These are phyloP conservation scores for Tapirus terrestris DNA, from an alignment of 2,113 vertebrate species.

Conservation along the genomic window DNA sequence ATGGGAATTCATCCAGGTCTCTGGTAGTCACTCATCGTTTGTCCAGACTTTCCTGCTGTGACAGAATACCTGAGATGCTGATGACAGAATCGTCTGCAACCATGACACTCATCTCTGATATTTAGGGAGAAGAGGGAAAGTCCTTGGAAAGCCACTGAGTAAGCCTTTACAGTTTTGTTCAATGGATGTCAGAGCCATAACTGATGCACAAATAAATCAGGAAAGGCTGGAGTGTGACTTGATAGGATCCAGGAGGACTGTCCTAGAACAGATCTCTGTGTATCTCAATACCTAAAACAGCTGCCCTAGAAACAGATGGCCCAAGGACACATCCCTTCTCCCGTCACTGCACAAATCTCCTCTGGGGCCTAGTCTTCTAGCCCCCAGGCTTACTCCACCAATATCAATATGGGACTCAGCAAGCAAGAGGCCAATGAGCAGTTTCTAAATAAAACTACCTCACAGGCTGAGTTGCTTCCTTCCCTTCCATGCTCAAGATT, in stretches of 20 bases:
- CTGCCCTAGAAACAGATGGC: background rate
- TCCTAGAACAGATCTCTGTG: background rate
- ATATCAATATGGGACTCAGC: background rate
- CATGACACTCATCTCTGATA: background rate
- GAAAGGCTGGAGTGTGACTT: background rate
- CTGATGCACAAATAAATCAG: background rate
- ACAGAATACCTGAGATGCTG: background rate
- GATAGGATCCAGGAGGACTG: background rate
- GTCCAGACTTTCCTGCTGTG: background rate
- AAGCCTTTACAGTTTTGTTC: background rate
- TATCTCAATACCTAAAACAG: background rate
- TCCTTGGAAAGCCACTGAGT: background rate
- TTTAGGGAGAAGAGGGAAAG: background rate
- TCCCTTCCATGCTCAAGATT: background rate
- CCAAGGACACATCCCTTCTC: background rate
- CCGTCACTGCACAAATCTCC: background rate
- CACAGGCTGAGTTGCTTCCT: background rate
- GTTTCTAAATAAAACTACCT: constrained; percentile 20
- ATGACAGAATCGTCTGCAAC: background rate
- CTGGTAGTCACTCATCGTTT: background rate
- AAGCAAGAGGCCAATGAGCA: background rate
- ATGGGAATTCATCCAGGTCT: background rate
- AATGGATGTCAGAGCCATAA: background rate
- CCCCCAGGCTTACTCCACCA: background rate
- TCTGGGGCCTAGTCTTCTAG: background rate